Evolutionary conservation across 2,113 vertebrate species (phyloP).

Genomic region (Macroglossus sobrinus): DNA sequence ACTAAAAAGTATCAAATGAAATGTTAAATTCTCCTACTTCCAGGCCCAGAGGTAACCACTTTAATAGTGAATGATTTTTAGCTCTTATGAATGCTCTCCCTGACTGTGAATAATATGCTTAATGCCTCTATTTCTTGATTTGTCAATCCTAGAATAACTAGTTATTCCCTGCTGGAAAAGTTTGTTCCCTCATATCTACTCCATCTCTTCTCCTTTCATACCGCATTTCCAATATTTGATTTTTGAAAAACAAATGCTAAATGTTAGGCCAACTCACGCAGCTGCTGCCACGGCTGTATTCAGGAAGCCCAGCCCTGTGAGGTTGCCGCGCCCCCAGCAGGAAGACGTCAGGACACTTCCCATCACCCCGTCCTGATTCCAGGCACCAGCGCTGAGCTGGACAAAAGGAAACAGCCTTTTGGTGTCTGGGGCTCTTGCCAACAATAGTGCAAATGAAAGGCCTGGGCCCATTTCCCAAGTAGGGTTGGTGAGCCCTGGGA

Average conservation of each 20-base stretch:
- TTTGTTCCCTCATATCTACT: background rate
- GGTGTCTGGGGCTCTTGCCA: background rate
- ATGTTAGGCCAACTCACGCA: background rate
- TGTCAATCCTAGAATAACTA: background rate
- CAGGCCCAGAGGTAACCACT: background rate
- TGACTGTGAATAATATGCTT: background rate
- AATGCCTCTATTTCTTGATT: background rate
- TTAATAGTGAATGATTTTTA: background rate
- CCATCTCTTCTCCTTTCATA: background rate
- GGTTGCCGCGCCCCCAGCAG: background rate
- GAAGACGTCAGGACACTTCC: constrained; percentile 1
- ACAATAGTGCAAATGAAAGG: background rate
- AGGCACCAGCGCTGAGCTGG: background rate
- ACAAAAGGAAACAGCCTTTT: constrained; percentile 15
- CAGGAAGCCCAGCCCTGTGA: constrained; percentile 43
- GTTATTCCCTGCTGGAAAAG: background rate
- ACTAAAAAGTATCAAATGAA: background rate
- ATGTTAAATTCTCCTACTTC: background rate
- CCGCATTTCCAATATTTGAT: background rate
- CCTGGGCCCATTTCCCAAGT: background rate
- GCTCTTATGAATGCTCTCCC: background rate
- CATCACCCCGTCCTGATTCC: constrained; percentile 35
- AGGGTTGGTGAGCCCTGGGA: background rate
- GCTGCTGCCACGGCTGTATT: background rate
- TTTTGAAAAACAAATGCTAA: background rate